Evolutionary conservation across 2,888 invertebrate species (phyloP).

Genomic region (Cartodere bifasciata): DNA sequence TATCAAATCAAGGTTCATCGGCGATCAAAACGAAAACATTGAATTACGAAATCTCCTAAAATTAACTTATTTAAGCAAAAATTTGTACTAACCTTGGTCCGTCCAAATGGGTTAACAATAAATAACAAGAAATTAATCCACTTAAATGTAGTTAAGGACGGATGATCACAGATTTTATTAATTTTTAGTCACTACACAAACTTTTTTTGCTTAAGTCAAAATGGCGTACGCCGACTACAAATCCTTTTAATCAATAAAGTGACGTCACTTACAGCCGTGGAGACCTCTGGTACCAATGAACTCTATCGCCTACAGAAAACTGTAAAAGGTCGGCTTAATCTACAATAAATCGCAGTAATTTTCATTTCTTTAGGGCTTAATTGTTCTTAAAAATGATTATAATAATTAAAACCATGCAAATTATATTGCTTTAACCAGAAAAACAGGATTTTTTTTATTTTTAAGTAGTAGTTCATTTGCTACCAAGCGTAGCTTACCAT

Average conservation of each 20-base stretch:
- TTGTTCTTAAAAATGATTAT: no score
- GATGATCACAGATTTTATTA: constrained; percentile 35
- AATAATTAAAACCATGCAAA: no score
- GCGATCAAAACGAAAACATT: constrained; percentile 28
- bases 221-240: constrained; percentile 38
- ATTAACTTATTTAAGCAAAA: constrained; percentile 18
- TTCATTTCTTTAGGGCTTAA: no score
- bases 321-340: no score
- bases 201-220: constrained; percentile 36
- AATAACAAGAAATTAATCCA: constrained; percentile 34
- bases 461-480: no score
- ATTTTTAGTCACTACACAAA: constrained; percentile 29
- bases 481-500: no score
- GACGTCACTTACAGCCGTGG: constrained; percentile 27
- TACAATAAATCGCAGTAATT: no score
- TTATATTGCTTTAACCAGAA: no score
- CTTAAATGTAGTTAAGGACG: constrained; percentile 30
- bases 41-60: constrained; percentile 25
- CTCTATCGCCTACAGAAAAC: no score
- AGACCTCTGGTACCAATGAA: constrained; percentile 23
- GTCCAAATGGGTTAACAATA: constrained; percentile 54
- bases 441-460: no score
- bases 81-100: constrained; percentile 58
- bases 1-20: constrained; percentile 10
- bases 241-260: constrained; percentile 32